Evolutionary conservation across 2,888 invertebrate species (phyloP), one percentile per base, ranked within the genome.

Genomic region (Toxonevra muliebris): DNA sequence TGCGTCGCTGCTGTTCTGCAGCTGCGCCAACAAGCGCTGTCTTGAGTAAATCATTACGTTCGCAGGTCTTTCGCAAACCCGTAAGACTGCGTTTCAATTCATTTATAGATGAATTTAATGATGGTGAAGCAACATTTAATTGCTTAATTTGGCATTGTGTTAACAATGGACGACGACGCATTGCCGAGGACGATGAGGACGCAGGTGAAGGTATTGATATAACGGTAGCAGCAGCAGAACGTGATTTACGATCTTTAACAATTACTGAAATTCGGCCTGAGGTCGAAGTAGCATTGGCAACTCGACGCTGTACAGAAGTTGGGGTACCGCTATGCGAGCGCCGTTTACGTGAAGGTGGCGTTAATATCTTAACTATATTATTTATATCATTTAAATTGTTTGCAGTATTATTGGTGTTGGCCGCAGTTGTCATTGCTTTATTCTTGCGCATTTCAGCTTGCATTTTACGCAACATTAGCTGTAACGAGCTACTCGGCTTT

Each of bases 401-500:
- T 30, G 7, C 2, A 30, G 30, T 4, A 30, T 30, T 30, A 7
- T 7, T 30, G 19, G 42, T 40, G 1, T 7, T 17, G 1, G 53
- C 53, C 11, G 17, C 41, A 53, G 53, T 30, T 3, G 43, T 59
- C 30, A 61, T 30, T 41, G 71, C 69, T 42, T 75, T 76, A 15
- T 75, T 77, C 40, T 74, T 76, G 13, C 75, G 72, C 69, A 75
- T 74, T 30, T 76, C 76, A 3, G 73, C 74, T 5, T 79, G 75
- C 54, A 76, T 79, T 57, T 76, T 75, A 3, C 72, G 76, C 9
- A 82, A 61, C 72, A 83, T 78, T 67, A 77, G 74, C 57, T 76
- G 76, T 1, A 82, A 55, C 9, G 72, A 75, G 19, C 73, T 75
- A 40, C 72, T 80, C 13, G 80, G 75, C 61, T 76, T 79, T 10